Evolutionary conservation across 2,888 invertebrate species (phyloP), one percentile per base, ranked within the genome.

Genomic region (Panzeria rudis): DNA sequence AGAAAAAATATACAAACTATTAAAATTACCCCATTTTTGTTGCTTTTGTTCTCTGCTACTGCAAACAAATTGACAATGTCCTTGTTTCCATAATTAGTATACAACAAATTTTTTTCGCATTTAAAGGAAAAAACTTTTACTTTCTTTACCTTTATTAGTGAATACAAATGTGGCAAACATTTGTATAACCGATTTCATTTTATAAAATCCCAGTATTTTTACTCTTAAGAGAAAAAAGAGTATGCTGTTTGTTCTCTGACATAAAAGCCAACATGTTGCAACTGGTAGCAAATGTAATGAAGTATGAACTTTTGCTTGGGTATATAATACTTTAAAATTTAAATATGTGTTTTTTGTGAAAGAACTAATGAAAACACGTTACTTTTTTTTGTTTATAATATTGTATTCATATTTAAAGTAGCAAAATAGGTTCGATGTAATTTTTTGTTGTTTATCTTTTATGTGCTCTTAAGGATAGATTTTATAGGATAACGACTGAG

Each of bases 41-140:
- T 29, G 11, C 29, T 11, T 32, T 32, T 25, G 3, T n/a, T 41
- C 52, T 9, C 52, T 8, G 8, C 50, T 54, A 15, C 50, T 41
- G 62, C 44, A 25, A n/a, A 35, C 72, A 80, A 62, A 80, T 72
- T 80, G 44, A 72, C 56, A 80, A 72, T 80, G 79, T 80, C 79
- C 79, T 80, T 80, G 79, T 72, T 80, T 72, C 38, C 56, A 72
- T 72, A 72, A 56, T 64, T 80, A 72, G 79, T 72, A 66, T 80
- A 71, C 62, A 54, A 71, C 32, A 72, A 66, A 38, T 11, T 52
- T 25, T 41, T 9, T 69, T 56, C 15, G 0, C 9, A 5, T 29
- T 44, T 47, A 44, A 44, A 25, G 8, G n/a, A 29, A 64, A 64
- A 64, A 78, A 83, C 83, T 83, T 83, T 83, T 83, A 83, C 83